These are phyloP conservation scores for Augochlorella aurata DNA, from an alignment of 2,888 invertebrate species.

Conservation along the genomic window DNA sequence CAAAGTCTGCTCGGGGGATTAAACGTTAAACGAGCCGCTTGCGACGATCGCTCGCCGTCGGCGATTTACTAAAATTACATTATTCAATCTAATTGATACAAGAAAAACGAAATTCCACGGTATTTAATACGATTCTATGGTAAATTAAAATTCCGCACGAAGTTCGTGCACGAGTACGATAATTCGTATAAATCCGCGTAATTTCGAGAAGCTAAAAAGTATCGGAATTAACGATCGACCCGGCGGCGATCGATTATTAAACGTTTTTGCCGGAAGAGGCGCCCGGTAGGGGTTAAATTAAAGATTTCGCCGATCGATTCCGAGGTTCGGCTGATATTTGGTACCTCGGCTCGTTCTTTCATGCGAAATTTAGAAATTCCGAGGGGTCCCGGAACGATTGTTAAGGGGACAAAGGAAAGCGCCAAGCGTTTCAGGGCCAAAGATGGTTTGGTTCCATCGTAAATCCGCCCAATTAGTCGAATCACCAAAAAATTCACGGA, in stretches of 20 bases:
- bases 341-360: conserved; percentile 18
- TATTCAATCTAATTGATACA: neutral
- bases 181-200: neutral
- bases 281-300: conserved; percentile 27
- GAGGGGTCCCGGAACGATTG: conserved; percentile 29
- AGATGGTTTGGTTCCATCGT: conserved; percentile 69
- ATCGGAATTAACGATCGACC: neutral
- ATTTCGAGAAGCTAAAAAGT: conserved; percentile 1
- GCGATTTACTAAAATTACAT: neutral
- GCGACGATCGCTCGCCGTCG: neutral
- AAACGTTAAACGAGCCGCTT: neutral
- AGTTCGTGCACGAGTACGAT: neutral
- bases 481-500: conserved; percentile 70
- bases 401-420: conserved; percentile 28
- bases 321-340: conserved; percentile 7
- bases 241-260: neutral
- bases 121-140: neutral
- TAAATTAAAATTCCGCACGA: neutral
- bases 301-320: conserved; percentile 26
- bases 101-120: neutral
- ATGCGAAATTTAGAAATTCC: conserved; percentile 54
- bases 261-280: conserved; percentile 10
- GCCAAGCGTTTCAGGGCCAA: conserved; percentile 45
- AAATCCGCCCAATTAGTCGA: conserved; percentile 78
- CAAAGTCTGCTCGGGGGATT: neutral